Base-by-base conservation (phyloP, 2,797 vertebrate genomes). In the Acipenser ruthenus region DNA sequence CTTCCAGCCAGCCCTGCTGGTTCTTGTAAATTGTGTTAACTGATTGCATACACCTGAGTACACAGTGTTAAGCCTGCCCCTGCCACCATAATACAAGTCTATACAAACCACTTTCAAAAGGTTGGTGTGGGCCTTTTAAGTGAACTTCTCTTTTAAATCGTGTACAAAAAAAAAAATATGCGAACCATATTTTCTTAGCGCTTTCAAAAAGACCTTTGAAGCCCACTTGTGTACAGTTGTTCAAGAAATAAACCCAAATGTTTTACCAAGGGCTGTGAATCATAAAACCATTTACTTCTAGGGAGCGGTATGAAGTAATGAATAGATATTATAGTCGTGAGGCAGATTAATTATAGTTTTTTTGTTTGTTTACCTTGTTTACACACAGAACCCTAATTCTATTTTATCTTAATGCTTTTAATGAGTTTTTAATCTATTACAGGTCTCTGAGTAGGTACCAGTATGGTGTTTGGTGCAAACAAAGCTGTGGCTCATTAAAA, bases 261-360 rank as follows among this genome's bases (percentile, higher is more conserved):
- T 37, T 37, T 75, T 71, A 79, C 76, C 77, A 55, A 68, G 72
- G 76, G 77, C 77, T 60, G 61, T 62, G 77, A 8, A 75, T 72
- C 80, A 70, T 75, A 78, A 68, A 73, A 75, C 68, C 78, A 71
- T 77, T 83, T 82, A 74, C 79, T 81, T 72, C 66, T 68, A 55
- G 68, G 68, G 64, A 51, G 70, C 72, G 76, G 73, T 65, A 8
- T 50, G 48, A 37, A 37, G 23, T 23, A 37, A 37, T 37, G 23
- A 37, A 37, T 37, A 37, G 23, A 37, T 37, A 37, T 37, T 37
- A 37, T 23, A 37, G 23, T 37, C 23, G 78, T 79, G 77, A 82
- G 82, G 77, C 75, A 78, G 78, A 79, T 79, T 80, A 77, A 76
- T 71, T 74, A 73, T 63, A 68, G 69, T 62, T 72, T 71, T 37